These are phyloP conservation scores for Calameuta idolon DNA, from an alignment of 2,888 invertebrate species.

Conservation along the genomic window DNA sequence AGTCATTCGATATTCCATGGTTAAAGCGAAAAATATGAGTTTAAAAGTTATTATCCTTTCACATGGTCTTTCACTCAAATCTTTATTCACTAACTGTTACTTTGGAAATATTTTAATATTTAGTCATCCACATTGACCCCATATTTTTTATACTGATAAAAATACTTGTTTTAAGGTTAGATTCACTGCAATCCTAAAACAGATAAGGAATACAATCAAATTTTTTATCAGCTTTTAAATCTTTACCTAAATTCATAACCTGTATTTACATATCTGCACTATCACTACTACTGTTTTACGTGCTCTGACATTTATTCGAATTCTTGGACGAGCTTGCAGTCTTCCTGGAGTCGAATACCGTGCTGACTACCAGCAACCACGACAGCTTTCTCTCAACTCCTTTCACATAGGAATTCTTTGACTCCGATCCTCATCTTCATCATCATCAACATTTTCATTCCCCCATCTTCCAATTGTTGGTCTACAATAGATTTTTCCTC, in stretches of 20 bases:
- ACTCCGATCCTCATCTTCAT: not conserved
- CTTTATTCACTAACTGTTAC: not conserved
- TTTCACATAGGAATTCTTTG: not conserved
- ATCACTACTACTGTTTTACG: not conserved
- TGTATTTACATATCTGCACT: not conserved
- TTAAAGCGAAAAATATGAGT: not conserved
- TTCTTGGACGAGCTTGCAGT: not conserved
- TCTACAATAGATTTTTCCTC: not conserved
- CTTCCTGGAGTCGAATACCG: not conserved
- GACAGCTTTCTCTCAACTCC: not conserved
- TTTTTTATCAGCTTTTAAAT: not conserved
- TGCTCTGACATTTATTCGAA: not conserved
- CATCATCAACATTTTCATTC: not conserved
- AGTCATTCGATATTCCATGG: not conserved
- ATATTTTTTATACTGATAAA: not conserved
- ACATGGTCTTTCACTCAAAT: not conserved
- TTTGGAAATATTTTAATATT: not conserved
- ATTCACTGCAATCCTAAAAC: not conserved
- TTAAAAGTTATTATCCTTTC: not conserved
- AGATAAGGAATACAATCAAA: not conserved
- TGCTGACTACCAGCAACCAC: not conserved
- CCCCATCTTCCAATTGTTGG: not conserved
- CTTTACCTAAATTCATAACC: not conserved
- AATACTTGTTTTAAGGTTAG: not conserved
- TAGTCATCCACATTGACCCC: not conserved